A percentile compares a stretch with the other conserved stretches of the same genome.
Conservation (phyloP, 2,797 vertebrate genomes). For the Gephyroberyx darwinii region DNA sequence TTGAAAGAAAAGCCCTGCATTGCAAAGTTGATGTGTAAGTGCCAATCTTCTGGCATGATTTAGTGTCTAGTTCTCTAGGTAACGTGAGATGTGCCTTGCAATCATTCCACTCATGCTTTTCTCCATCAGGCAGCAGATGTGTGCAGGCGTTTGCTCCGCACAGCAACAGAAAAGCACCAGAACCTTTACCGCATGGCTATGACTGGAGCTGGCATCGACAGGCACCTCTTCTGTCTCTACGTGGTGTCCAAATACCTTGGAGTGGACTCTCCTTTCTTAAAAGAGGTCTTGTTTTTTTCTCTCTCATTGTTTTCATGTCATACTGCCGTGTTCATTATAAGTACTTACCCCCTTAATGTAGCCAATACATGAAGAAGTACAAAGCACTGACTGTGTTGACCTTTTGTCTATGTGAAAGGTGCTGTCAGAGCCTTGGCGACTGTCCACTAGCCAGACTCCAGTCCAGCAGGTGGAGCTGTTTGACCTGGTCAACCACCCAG, state of each 20-base stretch:
- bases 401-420: constrained; percentile 73
- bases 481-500: constrained; percentile 86
- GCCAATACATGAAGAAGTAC: neutral
- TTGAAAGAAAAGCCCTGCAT: neutral
- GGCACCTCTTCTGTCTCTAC: constrained; percentile 92
- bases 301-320: neutral
- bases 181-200: constrained; percentile 86
- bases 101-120: constrained; percentile 4
- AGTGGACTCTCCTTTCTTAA: constrained; percentile 88
- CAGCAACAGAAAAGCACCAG: constrained; percentile 88
- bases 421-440: constrained; percentile 86
- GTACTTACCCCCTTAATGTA: neutral
- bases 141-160: constrained; percentile 79
- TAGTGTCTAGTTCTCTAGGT: constrained; percentile 5
- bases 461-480: constrained; percentile 88
- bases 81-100: neutral
- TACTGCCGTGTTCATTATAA: neutral
- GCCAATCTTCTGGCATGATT: neutral
- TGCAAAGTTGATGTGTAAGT: neutral
- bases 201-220: constrained; percentile 88
- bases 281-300: constrained; percentile 80
- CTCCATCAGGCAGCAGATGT: constrained; percentile 73
- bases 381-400: constrained; percentile 1
- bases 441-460: constrained; percentile 90
- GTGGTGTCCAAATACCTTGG: constrained; percentile 88